phyloP scores from a whole-genome alignment of 2,888 invertebrate species.

The Drosophila picticornis region DNA sequence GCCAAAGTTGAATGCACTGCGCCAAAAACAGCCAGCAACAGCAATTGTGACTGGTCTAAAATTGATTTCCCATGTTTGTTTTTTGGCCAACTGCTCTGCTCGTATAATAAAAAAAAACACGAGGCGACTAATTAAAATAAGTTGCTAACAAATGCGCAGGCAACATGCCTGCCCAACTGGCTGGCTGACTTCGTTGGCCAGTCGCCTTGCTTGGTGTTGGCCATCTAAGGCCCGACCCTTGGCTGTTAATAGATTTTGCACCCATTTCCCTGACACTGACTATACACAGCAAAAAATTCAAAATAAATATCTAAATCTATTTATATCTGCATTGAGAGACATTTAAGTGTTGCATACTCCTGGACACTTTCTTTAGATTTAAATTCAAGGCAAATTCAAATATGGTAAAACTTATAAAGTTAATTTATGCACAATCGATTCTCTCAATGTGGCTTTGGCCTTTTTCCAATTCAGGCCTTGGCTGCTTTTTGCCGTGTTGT shows the following conservation, averaged over 20 bases:
- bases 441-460: conserved; percentile 26
- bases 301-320: too few relatives aligned
- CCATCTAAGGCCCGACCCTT: conserved; percentile 61
- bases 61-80: conserved; percentile 75
- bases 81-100: conserved; percentile 39
- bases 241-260: conserved; percentile 68
- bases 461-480: conserved; percentile 7
- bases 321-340: too few relatives aligned
- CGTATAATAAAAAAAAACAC: conserved; percentile 54
- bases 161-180: conserved; percentile 30
- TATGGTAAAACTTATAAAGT: background rate
- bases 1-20: conserved; percentile 57
- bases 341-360: background rate
- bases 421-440: conserved; percentile 6
- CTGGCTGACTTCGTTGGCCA: conserved; percentile 1
- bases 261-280: conserved; percentile 2
- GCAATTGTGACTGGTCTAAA: conserved; percentile 48
- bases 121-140: conserved; percentile 71
- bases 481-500: conserved; percentile 47
- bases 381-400: background rate
- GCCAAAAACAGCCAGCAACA: conserved; percentile 17
- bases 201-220: conserved; percentile 35
- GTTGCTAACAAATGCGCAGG: conserved; percentile 50
- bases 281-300: conserved; percentile 1
- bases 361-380: background rate